Evolutionary conservation across 2,113 vertebrate species (phyloP).

Genomic region (Podarcis raffonei): DNA sequence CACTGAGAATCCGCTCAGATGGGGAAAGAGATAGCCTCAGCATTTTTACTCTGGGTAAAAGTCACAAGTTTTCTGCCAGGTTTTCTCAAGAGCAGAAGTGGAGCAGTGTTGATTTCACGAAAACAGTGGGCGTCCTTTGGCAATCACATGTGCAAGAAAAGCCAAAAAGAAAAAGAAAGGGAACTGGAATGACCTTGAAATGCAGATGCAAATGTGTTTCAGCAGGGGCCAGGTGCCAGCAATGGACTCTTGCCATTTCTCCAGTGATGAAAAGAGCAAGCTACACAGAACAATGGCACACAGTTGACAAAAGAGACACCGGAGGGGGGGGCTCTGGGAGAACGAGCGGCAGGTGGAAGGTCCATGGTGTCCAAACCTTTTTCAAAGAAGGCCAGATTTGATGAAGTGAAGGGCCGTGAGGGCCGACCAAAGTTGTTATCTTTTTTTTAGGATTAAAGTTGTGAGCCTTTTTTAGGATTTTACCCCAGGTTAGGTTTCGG

Average conservation of each 20-base stretch:
- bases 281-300: background rate
- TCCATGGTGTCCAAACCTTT: too few species aligned
- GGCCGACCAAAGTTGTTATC: too few species aligned
- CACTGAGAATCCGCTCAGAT: background rate
- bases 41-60: background rate
- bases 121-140: background rate
- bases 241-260: constrained; percentile 13
- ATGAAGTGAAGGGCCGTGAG: too few species aligned
- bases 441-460: too few species aligned
- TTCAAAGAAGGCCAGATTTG: too few species aligned
- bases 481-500: background rate
- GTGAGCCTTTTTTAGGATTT: too few species aligned
- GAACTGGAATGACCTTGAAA: constrained; percentile 27
- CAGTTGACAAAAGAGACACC: background rate
- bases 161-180: background rate
- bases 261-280: background rate
- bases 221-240: constrained; percentile 19
- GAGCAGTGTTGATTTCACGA: background rate
- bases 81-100: background rate
- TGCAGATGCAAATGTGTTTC: background rate
- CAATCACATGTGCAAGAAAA: background rate
- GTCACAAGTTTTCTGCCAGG: background rate
- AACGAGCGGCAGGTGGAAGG: too few species aligned
- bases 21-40: background rate
- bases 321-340: fast-evolving